These are phyloP conservation scores for Glyphotaelius pellucidus DNA, from an alignment of 2,888 invertebrate species.

Conservation along the genomic window DNA sequence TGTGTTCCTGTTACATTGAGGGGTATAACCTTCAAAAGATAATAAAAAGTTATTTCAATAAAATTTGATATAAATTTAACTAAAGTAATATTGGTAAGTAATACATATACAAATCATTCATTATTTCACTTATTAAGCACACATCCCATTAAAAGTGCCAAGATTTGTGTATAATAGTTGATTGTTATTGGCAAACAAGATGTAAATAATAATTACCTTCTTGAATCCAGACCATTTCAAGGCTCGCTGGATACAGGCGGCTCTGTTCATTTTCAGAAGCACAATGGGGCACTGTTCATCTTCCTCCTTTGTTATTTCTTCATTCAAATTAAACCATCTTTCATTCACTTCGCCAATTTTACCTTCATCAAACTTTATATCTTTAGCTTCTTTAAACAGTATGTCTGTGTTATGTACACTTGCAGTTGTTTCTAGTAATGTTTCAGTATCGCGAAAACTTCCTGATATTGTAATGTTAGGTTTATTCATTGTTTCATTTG, in stretches of 20 bases:
- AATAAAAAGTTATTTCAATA: too few relatives aligned
- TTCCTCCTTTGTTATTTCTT: slow-evolving; percentile 68
- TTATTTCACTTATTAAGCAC: too few relatives aligned
- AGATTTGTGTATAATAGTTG: too few relatives aligned
- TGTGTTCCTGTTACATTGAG: too few relatives aligned
- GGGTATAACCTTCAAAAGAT: too few relatives aligned
- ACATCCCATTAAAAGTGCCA: too few relatives aligned
- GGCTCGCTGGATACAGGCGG: slow-evolving; percentile 77
- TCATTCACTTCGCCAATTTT: slow-evolving; percentile 49
- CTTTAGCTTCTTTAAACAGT: background rate
- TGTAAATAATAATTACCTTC: slow-evolving; percentile 73
- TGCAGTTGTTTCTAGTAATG: background rate
- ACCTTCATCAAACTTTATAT: slow-evolving; percentile 7
- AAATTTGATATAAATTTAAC: too few relatives aligned
- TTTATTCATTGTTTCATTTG: background rate
- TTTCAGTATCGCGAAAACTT: background rate
- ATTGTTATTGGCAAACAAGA: background rate
- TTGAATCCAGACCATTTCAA: slow-evolving; percentile 78
- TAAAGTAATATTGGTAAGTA: too few relatives aligned
- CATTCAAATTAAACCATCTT: slow-evolving; percentile 44
- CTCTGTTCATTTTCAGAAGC: slow-evolving; percentile 76
- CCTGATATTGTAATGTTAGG: background rate
- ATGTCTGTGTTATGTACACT: slow-evolving; percentile 7
- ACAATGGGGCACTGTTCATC: slow-evolving; percentile 71
- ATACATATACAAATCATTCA: too few relatives aligned